Base-by-base conservation (phyloP, 37 sponge, comb jelly and placozoan genomes). In the Cladorhizidae sp. region DNA sequence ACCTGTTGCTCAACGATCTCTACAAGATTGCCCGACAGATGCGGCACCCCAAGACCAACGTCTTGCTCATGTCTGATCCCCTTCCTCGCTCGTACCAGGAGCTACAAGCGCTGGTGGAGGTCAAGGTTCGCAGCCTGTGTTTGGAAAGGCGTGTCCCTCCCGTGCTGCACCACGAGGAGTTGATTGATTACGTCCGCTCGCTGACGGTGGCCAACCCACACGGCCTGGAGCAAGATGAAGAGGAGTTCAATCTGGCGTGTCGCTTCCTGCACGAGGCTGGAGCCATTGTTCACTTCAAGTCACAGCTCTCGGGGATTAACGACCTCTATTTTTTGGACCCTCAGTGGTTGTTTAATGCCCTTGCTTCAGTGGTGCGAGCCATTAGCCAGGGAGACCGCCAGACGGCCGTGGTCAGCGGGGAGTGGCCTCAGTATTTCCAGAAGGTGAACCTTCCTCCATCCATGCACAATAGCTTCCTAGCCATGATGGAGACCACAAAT, bases 191-290 rank as follows among this genome's bases (percentile, higher is more conserved):
- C 37, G 90, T 87, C 32, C 77, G 80, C 14, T 89, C 85, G 17
- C 73, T 83, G 25, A 88, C 83, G 0, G 52, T 83, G 40, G 72
- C 77, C 43, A 50, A 72, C 39, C 58, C 80, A 54, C n/a, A 85
- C 0, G 79, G 87, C 33, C 42, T 78, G 50, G 83, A 81, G 17
- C 61, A 83, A 25, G 89, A 80, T 57, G 81, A 83, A 11, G 77
- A 75, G 35, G 93, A 92, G 72, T 80, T 92, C 36, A 40, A 50
- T 8, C 63, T 83, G 55, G 93, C 93, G 22, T 84, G 82, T 9
- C 77, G 62, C 22, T 92, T 92, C 57, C 85, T 92, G 29, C 93
- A 92, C 50, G 93, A 88, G 41, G 74, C 84, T 0, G 93, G 93
- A 0, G 81, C 76, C 32, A 80, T 88, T 25, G 70, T 88, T 2